phyloP scores from a whole-genome alignment of 1,140 invertebrate genomes.

The Adelges cooleyi region DNA sequence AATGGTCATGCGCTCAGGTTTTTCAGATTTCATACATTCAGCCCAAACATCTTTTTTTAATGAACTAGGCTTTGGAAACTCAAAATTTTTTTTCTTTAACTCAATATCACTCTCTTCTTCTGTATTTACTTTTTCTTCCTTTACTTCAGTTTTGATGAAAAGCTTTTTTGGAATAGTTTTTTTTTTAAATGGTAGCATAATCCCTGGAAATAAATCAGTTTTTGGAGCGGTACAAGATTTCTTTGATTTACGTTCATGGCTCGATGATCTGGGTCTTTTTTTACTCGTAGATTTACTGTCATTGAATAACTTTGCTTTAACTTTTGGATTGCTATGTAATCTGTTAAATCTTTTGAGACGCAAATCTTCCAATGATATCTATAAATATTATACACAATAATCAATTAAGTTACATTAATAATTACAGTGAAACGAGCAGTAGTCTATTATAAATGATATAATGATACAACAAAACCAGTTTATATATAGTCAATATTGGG shows the following conservation, averaged over 20 bases:
- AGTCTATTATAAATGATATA: too few relatives aligned
- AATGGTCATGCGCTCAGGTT: conserved; percentile 7
- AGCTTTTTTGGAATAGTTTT: neutral
- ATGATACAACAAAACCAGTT: too few relatives aligned
- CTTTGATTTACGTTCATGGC: neutral
- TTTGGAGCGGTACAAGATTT: neutral
- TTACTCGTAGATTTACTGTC: conserved; percentile 5
- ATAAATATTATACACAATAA: neutral
- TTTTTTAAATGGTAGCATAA: conserved; percentile 11
- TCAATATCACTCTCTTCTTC: neutral
- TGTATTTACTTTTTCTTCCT: neutral
- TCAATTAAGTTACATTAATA: too few relatives aligned
- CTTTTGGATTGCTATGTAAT: conserved; percentile 11
- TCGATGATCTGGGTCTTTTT: conserved; percentile 3
- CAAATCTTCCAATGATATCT: conserved; percentile 19
- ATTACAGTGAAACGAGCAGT: too few relatives aligned
- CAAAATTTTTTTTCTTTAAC: neutral
- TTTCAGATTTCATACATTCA: neutral
- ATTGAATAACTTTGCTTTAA: conserved; percentile 18
- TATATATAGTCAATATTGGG: too few relatives aligned
- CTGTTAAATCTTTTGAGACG: conserved; percentile 13
- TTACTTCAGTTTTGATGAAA: neutral
- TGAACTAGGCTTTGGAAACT: neutral
- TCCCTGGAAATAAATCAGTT: neutral
- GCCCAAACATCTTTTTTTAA: conserved; percentile 1